phyloP scores from a whole-genome alignment of 2,797 vertebrate genomes.

The Anguilla megastoma region DNA sequence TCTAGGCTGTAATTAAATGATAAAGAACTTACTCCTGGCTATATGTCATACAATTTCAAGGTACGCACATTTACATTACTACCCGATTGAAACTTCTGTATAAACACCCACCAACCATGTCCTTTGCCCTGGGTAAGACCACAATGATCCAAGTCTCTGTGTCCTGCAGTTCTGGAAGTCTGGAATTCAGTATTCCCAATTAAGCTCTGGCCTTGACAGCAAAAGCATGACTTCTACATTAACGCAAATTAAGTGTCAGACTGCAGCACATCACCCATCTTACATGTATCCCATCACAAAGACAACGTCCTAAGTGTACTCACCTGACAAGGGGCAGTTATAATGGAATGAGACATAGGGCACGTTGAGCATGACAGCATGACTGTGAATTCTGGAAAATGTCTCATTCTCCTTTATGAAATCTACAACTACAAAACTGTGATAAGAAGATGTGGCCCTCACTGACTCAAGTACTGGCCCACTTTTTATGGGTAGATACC shows the following conservation, averaged over 20 bases:
- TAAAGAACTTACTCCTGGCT: neutral
- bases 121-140: neutral
- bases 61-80: neutral
- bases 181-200: neutral
- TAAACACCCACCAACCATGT: neutral
- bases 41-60: neutral
- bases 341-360: neutral
- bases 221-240: conserved; percentile 1
- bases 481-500: neutral
- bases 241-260: neutral
- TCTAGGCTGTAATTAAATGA: neutral
- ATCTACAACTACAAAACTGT: neutral
- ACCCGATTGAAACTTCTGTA: neutral
- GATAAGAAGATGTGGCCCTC: neutral
- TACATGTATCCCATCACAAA: conserved; percentile 1
- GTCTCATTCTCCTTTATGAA: neutral
- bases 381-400: neutral
- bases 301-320: conserved; percentile 4
- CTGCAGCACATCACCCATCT: neutral
- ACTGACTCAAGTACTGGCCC: neutral
- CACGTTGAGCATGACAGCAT: neutral
- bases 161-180: neutral
- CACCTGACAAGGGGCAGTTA: neutral
- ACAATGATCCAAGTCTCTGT: neutral
- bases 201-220: neutral